Conservation (phyloP, 2,797 vertebrate species). For the Syncerus caffer region DNA sequence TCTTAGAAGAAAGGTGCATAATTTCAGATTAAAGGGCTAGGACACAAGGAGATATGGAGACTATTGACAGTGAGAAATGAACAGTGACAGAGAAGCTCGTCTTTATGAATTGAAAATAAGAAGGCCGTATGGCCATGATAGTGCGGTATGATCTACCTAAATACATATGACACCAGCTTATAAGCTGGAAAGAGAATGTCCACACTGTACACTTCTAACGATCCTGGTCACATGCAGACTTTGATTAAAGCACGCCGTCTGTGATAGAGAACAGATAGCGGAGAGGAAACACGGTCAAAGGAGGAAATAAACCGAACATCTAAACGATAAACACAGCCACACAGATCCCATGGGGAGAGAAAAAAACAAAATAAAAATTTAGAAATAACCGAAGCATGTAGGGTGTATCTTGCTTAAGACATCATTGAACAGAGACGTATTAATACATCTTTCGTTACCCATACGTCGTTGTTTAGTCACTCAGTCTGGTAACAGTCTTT, state of each 20-base stretch:
- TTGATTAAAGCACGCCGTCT: fast-evolving
- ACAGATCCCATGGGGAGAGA: fast-evolving
- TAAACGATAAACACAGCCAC: not conserved
- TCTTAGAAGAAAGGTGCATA: too few species aligned
- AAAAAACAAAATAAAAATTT: not conserved
- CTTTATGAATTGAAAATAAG: not conserved
- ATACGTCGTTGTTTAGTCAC: fast-evolving
- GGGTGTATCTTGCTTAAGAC: not conserved
- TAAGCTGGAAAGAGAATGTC: not conserved
- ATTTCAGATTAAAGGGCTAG: too few species aligned
- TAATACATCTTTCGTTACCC: not conserved
- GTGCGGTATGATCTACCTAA: not conserved
- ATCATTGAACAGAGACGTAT: not conserved
- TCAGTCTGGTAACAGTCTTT: not conserved
- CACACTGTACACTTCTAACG: not conserved
- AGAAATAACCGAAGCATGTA: not conserved
- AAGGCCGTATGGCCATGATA: fast-evolving
- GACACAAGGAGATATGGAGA: not conserved
- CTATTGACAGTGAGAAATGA: too few species aligned
- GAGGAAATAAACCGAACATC: fast-evolving
- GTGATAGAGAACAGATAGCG: not conserved
- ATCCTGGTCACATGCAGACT: not conserved
- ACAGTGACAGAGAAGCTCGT: fast-evolving
- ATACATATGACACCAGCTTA: fast-evolving
- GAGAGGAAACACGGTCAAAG: not conserved